Percentiles rank a stretch among this genome's conserved stretches.
Evolutionary conservation across 2,888 invertebrate species (phyloP).

Genomic region (Psylliodes chrysocephalus): DNA sequence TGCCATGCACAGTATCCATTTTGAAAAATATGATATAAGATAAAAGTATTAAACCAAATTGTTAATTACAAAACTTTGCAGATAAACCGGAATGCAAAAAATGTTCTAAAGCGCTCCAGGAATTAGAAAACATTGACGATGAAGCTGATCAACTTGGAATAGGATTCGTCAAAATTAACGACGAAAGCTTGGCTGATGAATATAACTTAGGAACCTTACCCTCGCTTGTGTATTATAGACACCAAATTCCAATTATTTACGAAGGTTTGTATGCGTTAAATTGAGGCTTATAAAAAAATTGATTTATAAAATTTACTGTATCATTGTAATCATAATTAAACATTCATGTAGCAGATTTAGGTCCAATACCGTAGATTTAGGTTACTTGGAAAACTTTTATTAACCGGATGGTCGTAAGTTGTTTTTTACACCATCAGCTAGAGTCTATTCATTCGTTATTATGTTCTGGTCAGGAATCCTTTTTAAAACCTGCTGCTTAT

Average conservation of each 20-base stretch:
- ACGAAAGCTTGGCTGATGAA: conserved; percentile 89
- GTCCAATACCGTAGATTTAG: too few relatives aligned
- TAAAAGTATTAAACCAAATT: not conserved
- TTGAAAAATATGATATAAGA: not conserved
- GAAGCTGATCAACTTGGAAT: conserved; percentile 94
- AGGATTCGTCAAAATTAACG: conserved; percentile 94
- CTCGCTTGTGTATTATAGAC: conserved; percentile 91
- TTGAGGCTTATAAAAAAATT: too few relatives aligned
- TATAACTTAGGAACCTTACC: conserved; percentile 91
- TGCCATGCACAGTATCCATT: too few relatives aligned
- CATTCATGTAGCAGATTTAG: too few relatives aligned
- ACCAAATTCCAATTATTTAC: conserved; percentile 94
- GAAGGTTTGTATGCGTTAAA: conserved; percentile 85
- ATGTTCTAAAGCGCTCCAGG: conserved; percentile 89
- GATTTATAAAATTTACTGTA: too few relatives aligned
- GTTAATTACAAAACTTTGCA: conserved; percentile 61
- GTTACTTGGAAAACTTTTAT: too few relatives aligned
- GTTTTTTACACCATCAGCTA: too few relatives aligned
- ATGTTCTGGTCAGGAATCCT: too few relatives aligned
- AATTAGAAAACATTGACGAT: conserved; percentile 93
- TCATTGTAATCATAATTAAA: too few relatives aligned
- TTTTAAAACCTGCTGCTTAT: too few relatives aligned
- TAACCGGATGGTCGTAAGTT: too few relatives aligned
- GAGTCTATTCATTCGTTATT: too few relatives aligned
- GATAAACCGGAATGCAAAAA: conserved; percentile 94